Percentiles rank a stretch among this genome's conserved stretches.
phyloP scores from a whole-genome alignment of 2,888 invertebrate genomes.

The Caenorhabditis sulstoni region DNA sequence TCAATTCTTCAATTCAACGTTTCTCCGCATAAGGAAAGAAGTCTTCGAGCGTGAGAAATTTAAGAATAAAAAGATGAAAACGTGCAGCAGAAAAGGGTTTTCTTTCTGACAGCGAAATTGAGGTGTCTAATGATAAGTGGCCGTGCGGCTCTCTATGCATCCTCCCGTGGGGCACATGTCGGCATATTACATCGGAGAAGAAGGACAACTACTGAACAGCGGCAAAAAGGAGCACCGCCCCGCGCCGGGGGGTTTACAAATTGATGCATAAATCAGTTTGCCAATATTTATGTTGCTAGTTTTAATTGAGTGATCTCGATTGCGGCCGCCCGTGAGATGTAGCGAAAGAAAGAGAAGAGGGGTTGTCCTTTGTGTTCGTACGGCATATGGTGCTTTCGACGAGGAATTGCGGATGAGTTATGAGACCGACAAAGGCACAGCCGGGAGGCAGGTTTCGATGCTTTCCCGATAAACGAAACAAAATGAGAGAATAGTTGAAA shows the following conservation, averaged over 20 bases:
- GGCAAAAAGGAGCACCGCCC: slow-evolving; percentile 55
- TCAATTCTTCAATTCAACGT: background rate
- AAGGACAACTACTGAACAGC: slow-evolving; percentile 10
- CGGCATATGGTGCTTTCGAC: slow-evolving; percentile 55
- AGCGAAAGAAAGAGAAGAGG: background rate
- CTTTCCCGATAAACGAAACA: slow-evolving; percentile 8
- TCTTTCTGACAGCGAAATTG: slow-evolving; percentile 11
- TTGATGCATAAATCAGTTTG: slow-evolving; percentile 52
- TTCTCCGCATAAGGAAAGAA: background rate
- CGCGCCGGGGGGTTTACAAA: slow-evolving; percentile 48
- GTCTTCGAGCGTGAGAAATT: slow-evolving; percentile 1
- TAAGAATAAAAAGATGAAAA: slow-evolving; percentile 3
- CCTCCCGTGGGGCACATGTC: slow-evolving; percentile 41
- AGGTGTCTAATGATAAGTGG: slow-evolving; percentile 59
- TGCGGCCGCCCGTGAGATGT: slow-evolving; percentile 9
- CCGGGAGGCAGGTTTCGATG: slow-evolving; percentile 24
- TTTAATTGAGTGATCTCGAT: slow-evolving; percentile 56
- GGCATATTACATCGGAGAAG: slow-evolving; percentile 40
- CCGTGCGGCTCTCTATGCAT: slow-evolving; percentile 17
- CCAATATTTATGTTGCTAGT: slow-evolving; percentile 55
- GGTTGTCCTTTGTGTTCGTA: slow-evolving; percentile 31
- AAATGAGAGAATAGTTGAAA: slow-evolving; percentile 5
- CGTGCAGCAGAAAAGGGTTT: background rate
- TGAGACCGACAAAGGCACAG: slow-evolving; percentile 49
- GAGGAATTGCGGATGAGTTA: slow-evolving; percentile 48